phyloP scores from a whole-genome alignment of 2,797 vertebrate species.

The Carcharodon carcharias region DNA sequence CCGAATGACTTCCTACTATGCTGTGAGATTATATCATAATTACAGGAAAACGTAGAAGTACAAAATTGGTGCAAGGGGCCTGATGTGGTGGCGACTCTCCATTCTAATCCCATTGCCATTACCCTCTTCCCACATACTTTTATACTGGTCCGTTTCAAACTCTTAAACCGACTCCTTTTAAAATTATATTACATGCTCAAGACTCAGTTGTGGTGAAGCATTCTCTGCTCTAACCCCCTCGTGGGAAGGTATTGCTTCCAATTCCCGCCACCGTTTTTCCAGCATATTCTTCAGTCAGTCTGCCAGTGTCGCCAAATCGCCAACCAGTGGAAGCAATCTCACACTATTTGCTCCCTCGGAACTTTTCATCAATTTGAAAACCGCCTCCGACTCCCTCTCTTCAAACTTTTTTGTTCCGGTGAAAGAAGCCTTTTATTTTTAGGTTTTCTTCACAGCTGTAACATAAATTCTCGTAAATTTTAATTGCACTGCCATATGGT shows the following conservation, averaged over 20 bases:
- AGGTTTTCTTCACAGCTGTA: background rate
- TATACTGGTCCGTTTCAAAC: background rate
- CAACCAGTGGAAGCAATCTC: background rate
- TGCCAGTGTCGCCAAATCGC: background rate
- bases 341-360: background rate
- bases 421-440: background rate
- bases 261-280: background rate
- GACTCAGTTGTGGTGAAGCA: background rate
- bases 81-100: background rate
- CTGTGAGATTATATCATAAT: background rate
- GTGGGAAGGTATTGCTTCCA: background rate
- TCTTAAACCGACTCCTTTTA: background rate
- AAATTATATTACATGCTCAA: background rate
- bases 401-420: background rate
- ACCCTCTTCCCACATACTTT: background rate
- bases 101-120: background rate
- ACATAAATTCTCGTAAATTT: background rate
- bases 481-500: background rate
- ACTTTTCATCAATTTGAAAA: background rate
- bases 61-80: background rate
- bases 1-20: background rate
- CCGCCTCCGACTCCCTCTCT: background rate
- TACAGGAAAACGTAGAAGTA: background rate
- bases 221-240: background rate
- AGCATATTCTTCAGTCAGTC: background rate